A percentile compares a stretch with the other conserved stretches of the same genome.
Conservation (phyloP, 2,888 invertebrate genomes). For the Drosophila meridionalis region DNA sequence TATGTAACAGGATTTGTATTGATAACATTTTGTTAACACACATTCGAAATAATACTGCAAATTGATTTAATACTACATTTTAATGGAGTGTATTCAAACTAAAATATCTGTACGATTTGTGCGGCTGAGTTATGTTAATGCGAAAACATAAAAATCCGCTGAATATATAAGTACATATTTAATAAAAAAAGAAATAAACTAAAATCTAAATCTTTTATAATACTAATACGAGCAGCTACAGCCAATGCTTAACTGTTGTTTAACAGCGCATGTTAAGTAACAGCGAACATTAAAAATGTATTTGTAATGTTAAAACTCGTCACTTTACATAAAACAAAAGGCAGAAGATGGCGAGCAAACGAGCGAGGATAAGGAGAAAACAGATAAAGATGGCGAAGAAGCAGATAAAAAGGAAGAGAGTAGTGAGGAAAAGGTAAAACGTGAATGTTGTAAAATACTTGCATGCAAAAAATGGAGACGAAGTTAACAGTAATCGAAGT, state of each 20-base stretch:
- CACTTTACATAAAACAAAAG: conserved; percentile 52
- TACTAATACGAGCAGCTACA: conserved; percentile 23
- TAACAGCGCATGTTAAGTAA: conserved; percentile 53
- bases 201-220: conserved; percentile 65
- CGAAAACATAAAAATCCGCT: conserved; percentile 77
- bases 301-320: conserved; percentile 29
- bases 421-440: conserved; percentile 66
- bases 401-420: conserved; percentile 42
- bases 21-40: conserved; percentile 39
- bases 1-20: conserved; percentile 48
- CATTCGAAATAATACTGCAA: conserved; percentile 24
- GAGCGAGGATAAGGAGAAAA: conserved; percentile 46
- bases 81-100: conserved; percentile 47
- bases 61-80: conserved; percentile 43
- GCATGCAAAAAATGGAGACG: conserved; percentile 40
- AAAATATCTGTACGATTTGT: conserved; percentile 53
- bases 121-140: conserved; percentile 78
- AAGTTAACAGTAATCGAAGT: conserved; percentile 2
- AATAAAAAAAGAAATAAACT: conserved; percentile 43
- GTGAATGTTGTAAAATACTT: background rate
- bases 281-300: conserved; percentile 1
- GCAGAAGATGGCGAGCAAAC: conserved; percentile 43
- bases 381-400: conserved; percentile 35
- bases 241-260: conserved; percentile 24
- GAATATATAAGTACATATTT: conserved; percentile 59